A percentile compares a stretch with the other conserved stretches of the same genome.
These are phyloP conservation scores for Ridgeia piscesae DNA, from an alignment of 1,140 invertebrate species.

Conservation along the genomic window DNA sequence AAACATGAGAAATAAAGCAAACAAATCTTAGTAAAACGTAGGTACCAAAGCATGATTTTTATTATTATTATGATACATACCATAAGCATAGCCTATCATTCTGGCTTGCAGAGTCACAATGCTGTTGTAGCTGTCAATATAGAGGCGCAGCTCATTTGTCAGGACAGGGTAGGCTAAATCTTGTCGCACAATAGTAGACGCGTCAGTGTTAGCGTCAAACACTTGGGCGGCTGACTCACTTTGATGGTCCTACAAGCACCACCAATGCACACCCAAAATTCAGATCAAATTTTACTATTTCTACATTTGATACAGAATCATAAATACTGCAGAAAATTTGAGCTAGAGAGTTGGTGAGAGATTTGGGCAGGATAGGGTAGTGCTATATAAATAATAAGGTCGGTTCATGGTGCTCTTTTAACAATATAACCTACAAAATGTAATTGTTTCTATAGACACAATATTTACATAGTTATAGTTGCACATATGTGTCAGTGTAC, in stretches of 20 bases:
- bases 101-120: background rate
- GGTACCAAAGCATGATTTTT: background rate
- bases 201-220: slow-evolving; percentile 8
- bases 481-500: background rate
- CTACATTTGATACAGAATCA: no score
- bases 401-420: no score
- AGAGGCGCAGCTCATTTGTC: background rate
- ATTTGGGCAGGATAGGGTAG: no score
- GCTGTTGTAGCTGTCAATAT: background rate
- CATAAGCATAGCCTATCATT: background rate
- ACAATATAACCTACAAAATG: no score
- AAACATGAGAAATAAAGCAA: background rate
- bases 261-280: background rate
- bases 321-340: no score
- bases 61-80: background rate
- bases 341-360: no score
- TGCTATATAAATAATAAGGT: no score
- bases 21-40: background rate
- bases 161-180: background rate
- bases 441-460: no score
- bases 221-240: background rate
- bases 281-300: no score
- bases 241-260: background rate
- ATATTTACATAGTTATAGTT: no score
- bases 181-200: background rate